Base-by-base conservation (phyloP, 2,113 vertebrate genomes). In the Loxodonta africana region DNA sequence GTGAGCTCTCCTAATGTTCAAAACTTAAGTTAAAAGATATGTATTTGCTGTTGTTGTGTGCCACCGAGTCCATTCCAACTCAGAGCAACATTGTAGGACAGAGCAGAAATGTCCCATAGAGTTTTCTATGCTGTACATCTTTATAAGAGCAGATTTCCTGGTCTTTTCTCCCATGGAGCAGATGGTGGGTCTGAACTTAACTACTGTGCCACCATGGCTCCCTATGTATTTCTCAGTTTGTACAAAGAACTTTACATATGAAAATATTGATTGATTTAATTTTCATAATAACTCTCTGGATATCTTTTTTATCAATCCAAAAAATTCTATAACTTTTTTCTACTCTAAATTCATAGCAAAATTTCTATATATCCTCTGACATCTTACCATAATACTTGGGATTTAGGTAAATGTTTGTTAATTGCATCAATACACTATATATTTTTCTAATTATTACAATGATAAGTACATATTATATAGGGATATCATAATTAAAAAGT, bases 351-450 rank as follows among this genome's bases (percentile, higher is more conserved):
- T 89, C 53, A 1, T 71, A 80, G 3, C 83, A 48, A n/a, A n/a
- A 63, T 91, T 94, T 85, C 12, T 46, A 46, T 46, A 23, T 60
- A 78, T 12, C 2, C 11, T 73, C 15, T 82, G 18, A 62, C 14
- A 1, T 26, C 30, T 62, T 82, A 83, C 4, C 11, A 73, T 62
- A 28, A 15, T 83, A 33, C 83, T 90, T 85, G 26, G 17, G 94
- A 95, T 74, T 90, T 82, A 86, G 67, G 7, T 10, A 88, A 85
- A 21, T 81, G 91, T 30, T 17, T 37, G 74, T 96, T 69, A 94
- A 76, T 51, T 83, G 5, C 8, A 95, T 93, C 67, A 83, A 20
- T 81, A 11, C 2, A 3, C 8, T 77, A 1, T 28, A 69, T 88
- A 1, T 30, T 95, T 94, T 93, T 63, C n/a, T 48, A 94, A 83